A percentile compares a stretch with the other conserved stretches of the same genome.
Evolutionary conservation across 2,888 invertebrate species (phyloP).

Genomic region (Biston stratarius): DNA sequence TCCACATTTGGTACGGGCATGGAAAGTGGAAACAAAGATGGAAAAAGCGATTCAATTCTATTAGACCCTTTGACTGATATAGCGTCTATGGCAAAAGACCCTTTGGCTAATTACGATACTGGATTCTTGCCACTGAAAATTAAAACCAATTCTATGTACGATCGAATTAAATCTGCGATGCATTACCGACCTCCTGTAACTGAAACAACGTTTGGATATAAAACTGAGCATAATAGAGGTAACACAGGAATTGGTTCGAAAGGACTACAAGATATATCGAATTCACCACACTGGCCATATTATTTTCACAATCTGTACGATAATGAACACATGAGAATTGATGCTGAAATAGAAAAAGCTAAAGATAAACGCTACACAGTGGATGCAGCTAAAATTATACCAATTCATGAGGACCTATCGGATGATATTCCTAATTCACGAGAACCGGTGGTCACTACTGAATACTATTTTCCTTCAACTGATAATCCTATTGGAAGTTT

Average conservation of each 20-base stretch:
- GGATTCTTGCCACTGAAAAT: constrained; percentile 52
- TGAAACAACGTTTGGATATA: constrained; percentile 48
- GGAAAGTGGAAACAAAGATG: constrained; percentile 1
- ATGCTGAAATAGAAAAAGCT: constrained; percentile 59
- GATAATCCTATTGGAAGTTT: constrained; percentile 70
- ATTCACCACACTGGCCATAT: constrained; percentile 60
- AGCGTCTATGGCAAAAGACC: constrained; percentile 32
- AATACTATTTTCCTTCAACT: constrained; percentile 45
- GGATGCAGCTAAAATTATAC: constrained; percentile 59
- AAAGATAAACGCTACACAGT: constrained; percentile 70
- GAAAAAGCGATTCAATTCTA: not conserved
- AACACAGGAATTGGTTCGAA: constrained; percentile 66
- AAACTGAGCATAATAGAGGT: constrained; percentile 59
- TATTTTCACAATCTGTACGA: constrained; percentile 67
- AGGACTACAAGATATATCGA: constrained; percentile 54
- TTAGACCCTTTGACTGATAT: constrained; percentile 22
- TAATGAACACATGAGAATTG: constrained; percentile 61
- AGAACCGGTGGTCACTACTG: constrained; percentile 35
- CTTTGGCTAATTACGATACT: constrained; percentile 53
- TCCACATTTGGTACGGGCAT: constrained; percentile 42
- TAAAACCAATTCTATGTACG: constrained; percentile 55
- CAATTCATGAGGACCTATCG: constrained; percentile 68
- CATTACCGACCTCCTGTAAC: constrained; percentile 54
- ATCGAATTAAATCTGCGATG: constrained; percentile 60
- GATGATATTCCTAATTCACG: constrained; percentile 54